Evolutionary conservation across 2,888 invertebrate species (phyloP), one percentile per base, ranked within the genome.

Genomic region (Ischnus inquisitorius): DNA sequence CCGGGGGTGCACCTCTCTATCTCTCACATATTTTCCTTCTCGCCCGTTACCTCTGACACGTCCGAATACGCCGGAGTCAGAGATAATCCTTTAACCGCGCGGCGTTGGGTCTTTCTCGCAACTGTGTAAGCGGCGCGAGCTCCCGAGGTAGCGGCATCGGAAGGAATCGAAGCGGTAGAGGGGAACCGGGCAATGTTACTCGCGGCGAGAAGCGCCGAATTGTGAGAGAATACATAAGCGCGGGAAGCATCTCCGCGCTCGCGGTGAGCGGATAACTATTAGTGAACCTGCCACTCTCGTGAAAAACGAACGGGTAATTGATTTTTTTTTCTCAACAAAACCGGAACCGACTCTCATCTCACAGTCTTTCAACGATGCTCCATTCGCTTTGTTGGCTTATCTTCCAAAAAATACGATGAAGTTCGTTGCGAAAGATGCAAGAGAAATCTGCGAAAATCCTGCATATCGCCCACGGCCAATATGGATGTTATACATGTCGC

Each of bases 201-300:
- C 43, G 69, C 16, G 67, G 12, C 71, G 51, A 22, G 46, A 34
- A 34, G 19, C 68, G 68, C 64, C 69, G 64, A 77, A 82, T 83
- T 74, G 72, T 54, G 64, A 48, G 76, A 79, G 68, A 68, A 41
- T n/a, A 41, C 25, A n/a, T 46, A 51, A 34, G 25, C 65, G 62
- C 65, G 48, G 54, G 57, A 71, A 39, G 46, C 34, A 68, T 51
- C 68, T 78, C 54, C 41, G 57, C 65, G n/a, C 43, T 60, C 54
- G n/a, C 6, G 10, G 12, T 19, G 43, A 68, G 43, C 67, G 25
- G 68, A 43, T 60, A 78, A 68, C 86, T 88, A 88, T 88, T 88
- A 86, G 88, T 85, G 82, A 87, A 87, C 87, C 89, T 88, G 90
- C 88, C 90, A 90, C 87, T 88, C 87, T 88, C 90, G 87, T 84